Base-by-base conservation (phyloP, 2,113 vertebrate genomes). In the Bujurquina vittata region DNA sequence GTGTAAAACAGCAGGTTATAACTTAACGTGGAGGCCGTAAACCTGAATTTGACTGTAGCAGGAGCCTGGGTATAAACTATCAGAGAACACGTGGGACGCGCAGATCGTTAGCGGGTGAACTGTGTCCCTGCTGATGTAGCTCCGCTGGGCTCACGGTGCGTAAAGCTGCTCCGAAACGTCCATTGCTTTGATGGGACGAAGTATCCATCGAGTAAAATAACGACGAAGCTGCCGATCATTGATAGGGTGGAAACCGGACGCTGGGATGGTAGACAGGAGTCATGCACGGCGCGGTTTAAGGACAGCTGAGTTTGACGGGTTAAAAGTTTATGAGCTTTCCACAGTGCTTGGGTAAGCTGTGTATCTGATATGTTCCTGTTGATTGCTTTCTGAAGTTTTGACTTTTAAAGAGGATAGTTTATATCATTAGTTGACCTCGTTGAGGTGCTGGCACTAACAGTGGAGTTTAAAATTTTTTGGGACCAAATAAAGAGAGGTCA, bases 321-420 rank as follows among this genome's bases (percentile, higher is more conserved):
- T 67, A 46, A 54, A 65, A 75, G 75, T 52, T 72, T 72, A 7
- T 12, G 26, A 52, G 26, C 31, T 54, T 72, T 72, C 0, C 67
- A 0, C 26, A 11, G 46, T 2, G 67, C 67, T 54, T 52, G 11
- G 79, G 91, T 92, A 23, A 82, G 88, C 74, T 74, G 40, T 55
- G 9, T 29, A 26, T 46, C 37, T 26, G n/a, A 40, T 18, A 26
- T 37, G 3, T 52, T 46, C 0, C 26, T 52, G 43, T 72, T 33
- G 46, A 54, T 33, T 54, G 3, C 10, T 31, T 18, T 54, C 46
- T 72, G 3, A 52, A 31, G 10, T 54, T 72, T 72, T 9, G 31
- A 54, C 1, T 33, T 72, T 72, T 54, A 54, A 72, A 54, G 17
- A 0, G 0, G 31, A 3, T 2, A 17, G 6, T 26, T 20, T 4